Conservation (phyloP, 1,140 invertebrate species). For the Zaprionus gabonicus region DNA sequence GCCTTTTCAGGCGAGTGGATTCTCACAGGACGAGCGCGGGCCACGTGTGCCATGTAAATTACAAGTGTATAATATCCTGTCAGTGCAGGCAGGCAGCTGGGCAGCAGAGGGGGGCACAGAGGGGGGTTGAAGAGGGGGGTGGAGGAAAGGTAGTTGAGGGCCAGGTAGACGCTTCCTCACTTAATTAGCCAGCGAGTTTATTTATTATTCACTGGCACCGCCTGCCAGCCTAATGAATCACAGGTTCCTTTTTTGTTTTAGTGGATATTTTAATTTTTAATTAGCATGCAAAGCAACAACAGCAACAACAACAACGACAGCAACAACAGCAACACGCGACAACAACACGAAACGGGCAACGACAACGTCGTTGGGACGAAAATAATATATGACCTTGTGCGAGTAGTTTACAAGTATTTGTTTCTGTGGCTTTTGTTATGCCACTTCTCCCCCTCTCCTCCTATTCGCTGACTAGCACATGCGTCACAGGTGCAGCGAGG, state of each 20-base stretch:
- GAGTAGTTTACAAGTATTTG: slow-evolving; percentile 64
- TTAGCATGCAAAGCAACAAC: slow-evolving; percentile 74
- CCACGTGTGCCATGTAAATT: slow-evolving; percentile 77
- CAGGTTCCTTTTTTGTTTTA: slow-evolving; percentile 70
- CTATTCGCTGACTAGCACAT: slow-evolving; percentile 51
- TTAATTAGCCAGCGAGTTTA: slow-evolving; percentile 79
- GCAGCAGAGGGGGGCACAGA: not conserved
- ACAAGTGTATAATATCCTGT: slow-evolving; percentile 72
- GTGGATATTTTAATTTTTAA: slow-evolving; percentile 82
- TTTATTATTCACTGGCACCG: slow-evolving; percentile 79
- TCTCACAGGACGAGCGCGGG: slow-evolving; percentile 54
- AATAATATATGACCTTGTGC: slow-evolving; percentile 74
- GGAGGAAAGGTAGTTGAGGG: not conserved
- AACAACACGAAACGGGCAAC: slow-evolving; percentile 42
- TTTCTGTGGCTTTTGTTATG: slow-evolving; percentile 41
- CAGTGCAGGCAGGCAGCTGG: slow-evolving; percentile 9
- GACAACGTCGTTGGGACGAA: slow-evolving; percentile 51
- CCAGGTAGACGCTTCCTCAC: slow-evolving; percentile 52
- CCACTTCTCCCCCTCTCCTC: not conserved
- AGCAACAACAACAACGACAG: slow-evolving; percentile 39
- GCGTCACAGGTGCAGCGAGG: slow-evolving; percentile 73
- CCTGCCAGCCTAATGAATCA: slow-evolving; percentile 80
- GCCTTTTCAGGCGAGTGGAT: slow-evolving; percentile 60
- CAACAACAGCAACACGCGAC: slow-evolving; percentile 24
- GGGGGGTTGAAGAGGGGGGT: not conserved